Percentiles rank a stretch among this genome's conserved stretches.
These are phyloP conservation scores for Tethea ocularis DNA, from an alignment of 2,888 invertebrate genomes.

Conservation along the genomic window DNA sequence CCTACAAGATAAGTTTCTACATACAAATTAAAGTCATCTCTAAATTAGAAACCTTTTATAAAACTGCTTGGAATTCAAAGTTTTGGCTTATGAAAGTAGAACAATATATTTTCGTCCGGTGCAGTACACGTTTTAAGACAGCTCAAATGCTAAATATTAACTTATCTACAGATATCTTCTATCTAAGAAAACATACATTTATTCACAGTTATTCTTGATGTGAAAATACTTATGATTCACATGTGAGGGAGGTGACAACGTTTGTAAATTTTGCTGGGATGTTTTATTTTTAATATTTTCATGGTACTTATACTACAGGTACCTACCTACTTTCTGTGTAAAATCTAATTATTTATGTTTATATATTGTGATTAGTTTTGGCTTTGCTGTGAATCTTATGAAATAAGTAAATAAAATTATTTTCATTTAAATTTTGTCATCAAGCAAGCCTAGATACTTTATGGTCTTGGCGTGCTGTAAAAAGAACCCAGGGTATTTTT, in stretches of 20 bases:
- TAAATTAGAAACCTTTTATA: not conserved
- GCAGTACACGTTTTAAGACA: constrained; percentile 11
- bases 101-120: constrained; percentile 15
- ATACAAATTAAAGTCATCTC: not conserved
- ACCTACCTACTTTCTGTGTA: too few species aligned
- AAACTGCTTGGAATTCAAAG: not conserved
- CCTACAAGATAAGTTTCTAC: too few species aligned
- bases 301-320: too few species aligned
- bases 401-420: too few species aligned
- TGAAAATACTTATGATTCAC: constrained; percentile 17
- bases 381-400: too few species aligned
- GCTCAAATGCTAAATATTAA: constrained; percentile 13
- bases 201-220: constrained; percentile 28
- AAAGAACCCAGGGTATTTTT: not conserved
- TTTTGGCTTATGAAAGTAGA: not conserved
- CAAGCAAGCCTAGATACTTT: too few species aligned
- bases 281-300: not conserved
- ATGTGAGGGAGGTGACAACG: constrained; percentile 18
- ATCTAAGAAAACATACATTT: constrained; percentile 23
- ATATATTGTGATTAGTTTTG: too few species aligned
- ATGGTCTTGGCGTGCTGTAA: too few species aligned
- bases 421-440: too few species aligned
- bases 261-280: constrained; percentile 5
- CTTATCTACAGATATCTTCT: too few species aligned
- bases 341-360: too few species aligned